phyloP scores from a whole-genome alignment of 2,888 invertebrate genomes.

The Ashinkailepas kermadecensis region DNA sequence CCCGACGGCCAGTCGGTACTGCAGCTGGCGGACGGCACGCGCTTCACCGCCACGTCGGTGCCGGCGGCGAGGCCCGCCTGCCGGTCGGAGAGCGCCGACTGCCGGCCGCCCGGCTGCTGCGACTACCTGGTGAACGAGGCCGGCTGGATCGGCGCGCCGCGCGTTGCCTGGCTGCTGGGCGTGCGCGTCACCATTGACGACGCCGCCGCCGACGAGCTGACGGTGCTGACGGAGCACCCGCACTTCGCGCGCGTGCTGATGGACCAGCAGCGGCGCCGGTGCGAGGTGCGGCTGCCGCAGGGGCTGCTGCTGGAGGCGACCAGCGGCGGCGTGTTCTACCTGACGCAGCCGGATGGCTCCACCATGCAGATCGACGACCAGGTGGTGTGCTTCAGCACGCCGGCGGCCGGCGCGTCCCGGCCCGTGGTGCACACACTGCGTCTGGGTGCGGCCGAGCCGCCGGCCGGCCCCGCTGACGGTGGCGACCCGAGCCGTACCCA shows the following conservation, averaged over 20 bases:
- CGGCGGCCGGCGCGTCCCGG: neutral
- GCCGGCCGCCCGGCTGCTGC: neutral
- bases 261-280: neutral
- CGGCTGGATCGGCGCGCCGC: neutral
- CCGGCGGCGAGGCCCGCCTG: neutral
- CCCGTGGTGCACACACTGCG: conserved; percentile 13
- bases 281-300: conserved; percentile 12
- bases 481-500: neutral
- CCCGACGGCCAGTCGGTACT: neutral
- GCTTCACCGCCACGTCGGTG: neutral
- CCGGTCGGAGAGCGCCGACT: neutral
- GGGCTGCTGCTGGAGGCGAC: neutral
- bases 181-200: neutral
- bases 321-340: neutral
- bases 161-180: neutral
- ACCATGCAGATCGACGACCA: neutral
- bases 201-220: neutral
- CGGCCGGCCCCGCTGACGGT: neutral
- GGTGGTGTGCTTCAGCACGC: conserved; percentile 3
- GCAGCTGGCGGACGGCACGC: conserved; percentile 2
- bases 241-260: conserved; percentile 4
- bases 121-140: conserved; percentile 11
- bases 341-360: conserved; percentile 14
- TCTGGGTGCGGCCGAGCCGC: neutral
- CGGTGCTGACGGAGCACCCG: neutral